Base-by-base conservation (phyloP, 2,888 invertebrate species). In the Hermaeophaga mercurialis region DNA sequence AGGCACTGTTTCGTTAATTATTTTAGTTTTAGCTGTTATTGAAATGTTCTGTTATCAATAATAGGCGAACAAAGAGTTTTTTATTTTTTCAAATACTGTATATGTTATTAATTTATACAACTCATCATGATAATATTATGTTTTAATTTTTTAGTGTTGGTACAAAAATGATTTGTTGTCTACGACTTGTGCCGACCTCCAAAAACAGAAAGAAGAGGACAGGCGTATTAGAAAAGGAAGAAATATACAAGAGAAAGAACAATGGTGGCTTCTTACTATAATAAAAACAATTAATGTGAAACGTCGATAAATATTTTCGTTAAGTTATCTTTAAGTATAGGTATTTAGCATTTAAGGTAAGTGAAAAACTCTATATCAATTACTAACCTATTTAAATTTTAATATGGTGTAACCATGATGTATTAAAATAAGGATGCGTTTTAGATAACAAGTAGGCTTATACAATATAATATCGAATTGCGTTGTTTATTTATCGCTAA, bases 191-290 rank as follows among this genome's bases (percentile, higher is more conserved):
- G 22, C 12, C 24, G 22, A 39, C 39, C 24, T 26, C 43, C 43
- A 36, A 17, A 36, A 17, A 36, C 6, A 8, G 17, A 7, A 3
- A 36, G 17, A 5, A 6, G 9, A 17, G 9, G 9, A 36, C 17
- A 36, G 3, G 17, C 17, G 39, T 8, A 43, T 43, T 43, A 11
- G 24, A 43, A 11, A 43, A 24, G 14, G 43, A 43, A 9, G 24
- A 14, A 24, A 24, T 3, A 24, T 12, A 24, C 2, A 36, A 36
- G 17, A 36, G 17, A 36, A 36, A 8, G 36, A 36, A 36, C 36
- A 36, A 36, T 36, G 41, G 41, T 41, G 43, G 43, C 14, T 43
- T 14, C 12, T 24, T 24, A 26, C n/a, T n/a, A 12, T 43, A 41
- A 11, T 39, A 39, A 39, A 39, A 43, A 43, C 19, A 43, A 6